Evolutionary conservation across 2,797 vertebrate genomes (phyloP), one percentile per base, ranked within the genome.

Genomic region (Lacerta viridis): DNA sequence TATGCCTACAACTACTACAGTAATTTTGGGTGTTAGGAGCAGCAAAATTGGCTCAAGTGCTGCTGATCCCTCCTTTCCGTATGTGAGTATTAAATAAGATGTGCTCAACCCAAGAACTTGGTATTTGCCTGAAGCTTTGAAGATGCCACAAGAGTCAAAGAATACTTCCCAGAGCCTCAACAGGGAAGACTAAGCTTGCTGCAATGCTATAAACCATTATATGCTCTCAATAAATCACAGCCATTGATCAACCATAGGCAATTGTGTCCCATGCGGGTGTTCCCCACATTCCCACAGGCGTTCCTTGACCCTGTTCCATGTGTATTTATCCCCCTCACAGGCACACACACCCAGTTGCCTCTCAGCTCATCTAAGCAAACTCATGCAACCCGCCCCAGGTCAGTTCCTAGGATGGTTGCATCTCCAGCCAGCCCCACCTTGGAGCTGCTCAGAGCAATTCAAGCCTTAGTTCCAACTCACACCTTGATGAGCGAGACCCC

Each of bases 401-500:
- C 59, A 83, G 9, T 77, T 68, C n/a, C 61, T 23, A n/a, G 4
- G 20, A 43, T 27, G 15, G 69, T 43, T 10, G 7, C 27, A 4
- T 23, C 46, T 15, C 55, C 36, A 17, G 25, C n/a, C 43, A n/a
- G 11, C 41, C n/a, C 33, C 29, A 20, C 27, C 43, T 55, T 80
- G 20, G 41, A 85, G 59, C 6, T 66, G 77, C 68, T 59, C 69
- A 33, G 74, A 64, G 27, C 29, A n/a, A 2, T 55, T 68, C 59
- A 39, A n/a, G 36, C 3, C n/a, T 71, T 4, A 2, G n/a, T 88
- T 29, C 92, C 71, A 66, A 36, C 88, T 87, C 92, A 1, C 89
- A 99, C 99, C 98, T 99, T 99, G 95, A 99, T 99, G 77, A 99
- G 99, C 0, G 99, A 99, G 95, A 99, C 92, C 64, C 99, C 99